These are phyloP conservation scores for Pissodes strobi DNA, from an alignment of 1,140 invertebrate species.

Conservation along the genomic window DNA sequence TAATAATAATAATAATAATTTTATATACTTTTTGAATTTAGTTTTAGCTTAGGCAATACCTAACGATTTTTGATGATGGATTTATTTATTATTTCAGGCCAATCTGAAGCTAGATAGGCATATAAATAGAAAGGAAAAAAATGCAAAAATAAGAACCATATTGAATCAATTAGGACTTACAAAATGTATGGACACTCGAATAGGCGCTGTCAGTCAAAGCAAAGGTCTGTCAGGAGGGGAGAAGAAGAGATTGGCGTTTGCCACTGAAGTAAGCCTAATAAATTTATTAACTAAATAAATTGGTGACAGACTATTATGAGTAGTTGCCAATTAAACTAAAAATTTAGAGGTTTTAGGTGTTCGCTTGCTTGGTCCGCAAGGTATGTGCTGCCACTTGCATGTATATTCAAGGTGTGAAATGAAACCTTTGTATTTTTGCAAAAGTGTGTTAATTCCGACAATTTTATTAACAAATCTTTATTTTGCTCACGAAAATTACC, in stretches of 20 bases:
- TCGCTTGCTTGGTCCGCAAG: no score
- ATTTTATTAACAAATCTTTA: no score
- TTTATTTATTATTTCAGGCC: slow-evolving; percentile 73
- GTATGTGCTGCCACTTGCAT: no score
- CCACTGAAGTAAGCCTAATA: slow-evolving; percentile 85
- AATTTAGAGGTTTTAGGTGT: no score
- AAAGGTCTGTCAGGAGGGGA: slow-evolving; percentile 95
- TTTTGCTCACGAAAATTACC: no score
- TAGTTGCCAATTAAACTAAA: no score
- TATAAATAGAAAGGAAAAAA: slow-evolving; percentile 62
- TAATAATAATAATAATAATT: no score
- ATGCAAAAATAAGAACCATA: slow-evolving; percentile 70
- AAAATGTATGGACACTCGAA: slow-evolving; percentile 71
- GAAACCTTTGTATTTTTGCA: no score
- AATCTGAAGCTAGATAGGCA: slow-evolving; percentile 76
- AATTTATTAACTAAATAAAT: no score
- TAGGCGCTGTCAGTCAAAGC: slow-evolving; percentile 69
- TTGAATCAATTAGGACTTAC: slow-evolving; percentile 74
- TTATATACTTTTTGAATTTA: background rate
- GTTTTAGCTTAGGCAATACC: background rate
- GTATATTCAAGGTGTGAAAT: no score
- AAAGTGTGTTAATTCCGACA: no score
- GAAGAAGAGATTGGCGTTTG: slow-evolving; percentile 89
- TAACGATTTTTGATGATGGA: background rate
- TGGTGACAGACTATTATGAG: no score